Evolutionary conservation across 1,140 invertebrate genomes (phyloP).

Genomic region (Pristionchus pacificus): DNA sequence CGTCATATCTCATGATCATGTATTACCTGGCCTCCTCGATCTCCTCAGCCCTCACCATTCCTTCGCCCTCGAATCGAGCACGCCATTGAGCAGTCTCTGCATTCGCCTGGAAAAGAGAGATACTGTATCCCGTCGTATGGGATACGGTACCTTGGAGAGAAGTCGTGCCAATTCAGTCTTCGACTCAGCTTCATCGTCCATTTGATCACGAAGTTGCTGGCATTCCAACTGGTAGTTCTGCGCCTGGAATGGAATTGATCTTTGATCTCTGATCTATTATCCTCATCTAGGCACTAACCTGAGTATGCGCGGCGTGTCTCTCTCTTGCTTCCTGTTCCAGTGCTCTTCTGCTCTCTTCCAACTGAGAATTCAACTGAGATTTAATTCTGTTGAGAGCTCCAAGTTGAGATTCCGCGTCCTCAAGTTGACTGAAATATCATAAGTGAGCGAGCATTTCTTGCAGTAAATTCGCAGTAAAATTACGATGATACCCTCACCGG

Average conservation of each 20-base stretch:
- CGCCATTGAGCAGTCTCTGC: slow-evolving; percentile 58
- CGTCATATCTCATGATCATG: neutral
- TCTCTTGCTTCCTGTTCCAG: slow-evolving; percentile 84
- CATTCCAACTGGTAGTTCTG: slow-evolving; percentile 90
- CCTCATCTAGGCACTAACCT: no score
- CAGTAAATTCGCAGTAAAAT: no score
- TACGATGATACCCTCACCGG: slow-evolving; percentile 19
- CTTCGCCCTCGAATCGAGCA: slow-evolving; percentile 52
- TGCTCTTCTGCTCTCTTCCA: slow-evolving; percentile 92
- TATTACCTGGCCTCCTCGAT: slow-evolving; percentile 51
- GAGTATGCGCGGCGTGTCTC: slow-evolving; percentile 42
- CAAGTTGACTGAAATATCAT: slow-evolving; percentile 70
- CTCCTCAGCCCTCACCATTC: slow-evolving; percentile 44
- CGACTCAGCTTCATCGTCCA: slow-evolving; percentile 74
- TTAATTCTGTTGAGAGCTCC: slow-evolving; percentile 94
- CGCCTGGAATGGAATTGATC: slow-evolving; percentile 50
- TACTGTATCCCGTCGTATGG: neutral
- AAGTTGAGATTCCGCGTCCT: slow-evolving; percentile 94
- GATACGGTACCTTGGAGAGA: slow-evolving; percentile 57
- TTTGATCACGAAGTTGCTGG: slow-evolving; percentile 89
- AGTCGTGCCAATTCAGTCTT: slow-evolving; percentile 51
- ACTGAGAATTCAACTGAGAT: slow-evolving; percentile 83
- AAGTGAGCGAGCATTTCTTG: neutral
- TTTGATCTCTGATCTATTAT: no score
- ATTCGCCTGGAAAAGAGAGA: slow-evolving; percentile 50